These are phyloP conservation scores for Sturmia bella DNA, from an alignment of 2,888 invertebrate species.

Conservation along the genomic window DNA sequence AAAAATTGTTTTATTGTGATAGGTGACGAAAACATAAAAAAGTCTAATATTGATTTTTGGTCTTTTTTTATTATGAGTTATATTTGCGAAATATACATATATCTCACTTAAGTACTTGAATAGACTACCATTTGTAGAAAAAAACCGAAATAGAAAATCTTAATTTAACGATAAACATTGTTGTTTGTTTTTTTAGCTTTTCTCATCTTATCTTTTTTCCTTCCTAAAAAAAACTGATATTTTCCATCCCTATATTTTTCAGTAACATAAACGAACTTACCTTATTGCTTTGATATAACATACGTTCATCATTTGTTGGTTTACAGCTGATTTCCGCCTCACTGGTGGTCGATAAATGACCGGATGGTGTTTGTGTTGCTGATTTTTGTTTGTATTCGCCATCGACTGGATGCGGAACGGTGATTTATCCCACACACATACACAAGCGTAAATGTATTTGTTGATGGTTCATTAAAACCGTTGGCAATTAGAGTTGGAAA, in stretches of 20 bases:
- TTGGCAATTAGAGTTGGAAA: slow-evolving; percentile 56
- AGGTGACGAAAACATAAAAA: no score
- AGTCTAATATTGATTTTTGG: no score
- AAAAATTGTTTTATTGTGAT: no score
- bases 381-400: slow-evolving; percentile 89
- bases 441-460: slow-evolving; percentile 46
- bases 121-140: no score
- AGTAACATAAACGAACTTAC: slow-evolving; percentile 69
- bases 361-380: slow-evolving; percentile 86
- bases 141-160: no score
- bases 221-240: neutral
- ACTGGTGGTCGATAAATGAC: slow-evolving; percentile 82
- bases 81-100: no score
- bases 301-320: slow-evolving; percentile 76
- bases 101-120: no score
- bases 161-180: no score
- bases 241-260: neutral
- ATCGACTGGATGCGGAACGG: slow-evolving; percentile 81
- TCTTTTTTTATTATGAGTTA: no score
- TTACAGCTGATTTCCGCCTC: slow-evolving; percentile 82
- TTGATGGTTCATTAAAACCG: slow-evolving; percentile 59
- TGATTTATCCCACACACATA: neutral
- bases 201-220: no score
- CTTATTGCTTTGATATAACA: slow-evolving; percentile 79
- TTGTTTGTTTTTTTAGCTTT: no score